Conservation (phyloP, 2,113 vertebrate species). For the Athene cunicularia region DNA sequence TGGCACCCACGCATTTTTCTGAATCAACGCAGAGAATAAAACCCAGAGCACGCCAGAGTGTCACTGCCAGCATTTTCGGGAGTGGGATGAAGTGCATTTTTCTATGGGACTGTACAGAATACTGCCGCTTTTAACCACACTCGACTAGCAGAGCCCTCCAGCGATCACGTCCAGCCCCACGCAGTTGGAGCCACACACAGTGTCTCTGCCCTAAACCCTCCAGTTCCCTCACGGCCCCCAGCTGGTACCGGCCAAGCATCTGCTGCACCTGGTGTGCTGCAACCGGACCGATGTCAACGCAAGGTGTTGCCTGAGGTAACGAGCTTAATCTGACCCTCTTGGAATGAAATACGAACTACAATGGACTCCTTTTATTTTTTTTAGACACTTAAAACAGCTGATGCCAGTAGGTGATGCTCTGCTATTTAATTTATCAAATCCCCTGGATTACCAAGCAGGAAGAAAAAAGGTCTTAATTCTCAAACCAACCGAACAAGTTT, state of each 20-base stretch:
- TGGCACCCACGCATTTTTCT: conserved; percentile 20
- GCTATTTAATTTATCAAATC: background rate
- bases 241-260: background rate
- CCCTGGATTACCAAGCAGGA: background rate
- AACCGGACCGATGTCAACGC: background rate
- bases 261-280: background rate
- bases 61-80: conserved; percentile 17
- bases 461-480: background rate
- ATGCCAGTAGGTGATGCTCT: background rate
- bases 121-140: background rate
- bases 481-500: background rate
- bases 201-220: background rate
- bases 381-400: background rate
- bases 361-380: background rate
- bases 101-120: background rate
- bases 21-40: conserved; percentile 19
- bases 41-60: background rate
- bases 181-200: background rate
- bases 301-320: background rate
- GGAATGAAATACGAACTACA: background rate
- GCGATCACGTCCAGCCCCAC: background rate
- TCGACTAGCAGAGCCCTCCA: background rate
- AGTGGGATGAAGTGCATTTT: conserved; percentile 5
- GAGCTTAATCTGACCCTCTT: background rate
- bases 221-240: background rate